Percentiles rank a stretch among this genome's conserved stretches.
phyloP scores from a whole-genome alignment of 2,113 vertebrate genomes.

The Anarhynchus alexandrinus region DNA sequence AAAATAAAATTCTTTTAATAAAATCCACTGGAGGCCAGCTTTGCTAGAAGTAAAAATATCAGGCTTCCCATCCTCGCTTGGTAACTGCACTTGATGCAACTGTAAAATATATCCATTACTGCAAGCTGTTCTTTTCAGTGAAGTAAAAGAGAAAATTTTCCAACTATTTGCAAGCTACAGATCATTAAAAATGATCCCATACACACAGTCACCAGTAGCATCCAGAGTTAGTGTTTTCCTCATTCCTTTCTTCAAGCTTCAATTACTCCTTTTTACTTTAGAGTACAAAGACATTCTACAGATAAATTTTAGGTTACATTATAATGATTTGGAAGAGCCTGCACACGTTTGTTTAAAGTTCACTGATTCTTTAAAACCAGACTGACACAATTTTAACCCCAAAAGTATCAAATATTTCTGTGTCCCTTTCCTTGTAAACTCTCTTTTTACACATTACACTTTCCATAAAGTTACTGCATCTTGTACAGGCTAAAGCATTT shows the following conservation, averaged over 20 bases:
- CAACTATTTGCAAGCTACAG: slow-evolving; percentile 2
- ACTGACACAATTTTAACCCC: not conserved
- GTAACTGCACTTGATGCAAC: not conserved
- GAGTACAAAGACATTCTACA: not conserved
- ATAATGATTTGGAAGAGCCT: not conserved
- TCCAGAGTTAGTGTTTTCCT: not conserved
- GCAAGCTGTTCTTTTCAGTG: slow-evolving; percentile 12
- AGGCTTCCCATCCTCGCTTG: not conserved
- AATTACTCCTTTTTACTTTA: not conserved
- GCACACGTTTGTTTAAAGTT: not conserved
- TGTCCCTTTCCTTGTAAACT: not conserved
- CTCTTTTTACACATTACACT: not conserved
- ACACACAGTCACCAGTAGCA: not conserved
- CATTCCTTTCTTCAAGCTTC: not conserved
- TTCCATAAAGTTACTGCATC: not conserved
- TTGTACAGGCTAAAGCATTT: not conserved
- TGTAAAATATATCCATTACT: not conserved
- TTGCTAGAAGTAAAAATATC: not conserved
- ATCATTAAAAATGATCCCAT: slow-evolving; percentile 5
- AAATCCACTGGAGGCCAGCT: not conserved
- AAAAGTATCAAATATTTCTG: not conserved
- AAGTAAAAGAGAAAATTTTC: not conserved
- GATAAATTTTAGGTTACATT: not conserved
- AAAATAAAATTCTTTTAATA: not conserved
- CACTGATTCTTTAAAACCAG: not conserved